phyloP scores from a whole-genome alignment of 2,113 vertebrate genomes.

The Macroglossus sobrinus region DNA sequence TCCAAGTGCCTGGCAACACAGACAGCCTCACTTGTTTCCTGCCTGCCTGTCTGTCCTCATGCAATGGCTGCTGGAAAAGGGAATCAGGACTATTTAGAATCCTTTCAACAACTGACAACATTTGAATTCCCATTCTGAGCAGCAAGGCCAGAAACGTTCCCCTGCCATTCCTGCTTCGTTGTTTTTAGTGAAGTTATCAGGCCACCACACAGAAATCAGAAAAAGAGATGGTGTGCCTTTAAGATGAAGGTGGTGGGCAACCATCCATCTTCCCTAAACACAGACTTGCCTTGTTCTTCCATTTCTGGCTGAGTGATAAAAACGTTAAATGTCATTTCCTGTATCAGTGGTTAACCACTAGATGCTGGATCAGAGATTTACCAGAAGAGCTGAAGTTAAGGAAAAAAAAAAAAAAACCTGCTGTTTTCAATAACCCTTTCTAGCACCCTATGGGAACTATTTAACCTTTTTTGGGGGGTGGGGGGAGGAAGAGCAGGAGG shows the following conservation, averaged over 20 bases:
- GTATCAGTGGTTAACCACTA: conserved; percentile 86
- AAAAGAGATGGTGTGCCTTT: conserved; percentile 68
- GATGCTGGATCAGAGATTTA: conserved; percentile 85
- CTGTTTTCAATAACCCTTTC: conserved; percentile 82
- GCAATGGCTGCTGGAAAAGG: neutral
- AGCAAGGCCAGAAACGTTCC: fast-evolving
- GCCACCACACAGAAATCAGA: neutral
- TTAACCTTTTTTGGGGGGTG: conserved; percentile 71
- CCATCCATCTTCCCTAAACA: conserved; percentile 79
- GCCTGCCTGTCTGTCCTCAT: neutral
- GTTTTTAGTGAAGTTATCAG: neutral
- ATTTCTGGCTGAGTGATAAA: conserved; percentile 84
- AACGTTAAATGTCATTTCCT: conserved; percentile 86
- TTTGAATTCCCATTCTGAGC: neutral
- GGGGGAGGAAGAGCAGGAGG: neutral
- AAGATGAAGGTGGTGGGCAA: conserved; percentile 79
- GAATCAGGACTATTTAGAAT: neutral
- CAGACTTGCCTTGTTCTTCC: conserved; percentile 84
- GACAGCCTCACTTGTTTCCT: neutral
- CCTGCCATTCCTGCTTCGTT: neutral
- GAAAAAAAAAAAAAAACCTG: conserved; percentile 67
- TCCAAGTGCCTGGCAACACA: neutral
- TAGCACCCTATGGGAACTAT: conserved; percentile 78
- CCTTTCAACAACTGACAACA: neutral
- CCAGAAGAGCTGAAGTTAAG: conserved; percentile 83